These are phyloP conservation scores for Aratinga solstitialis DNA, from an alignment of 2,797 vertebrate genomes.

Conservation along the genomic window DNA sequence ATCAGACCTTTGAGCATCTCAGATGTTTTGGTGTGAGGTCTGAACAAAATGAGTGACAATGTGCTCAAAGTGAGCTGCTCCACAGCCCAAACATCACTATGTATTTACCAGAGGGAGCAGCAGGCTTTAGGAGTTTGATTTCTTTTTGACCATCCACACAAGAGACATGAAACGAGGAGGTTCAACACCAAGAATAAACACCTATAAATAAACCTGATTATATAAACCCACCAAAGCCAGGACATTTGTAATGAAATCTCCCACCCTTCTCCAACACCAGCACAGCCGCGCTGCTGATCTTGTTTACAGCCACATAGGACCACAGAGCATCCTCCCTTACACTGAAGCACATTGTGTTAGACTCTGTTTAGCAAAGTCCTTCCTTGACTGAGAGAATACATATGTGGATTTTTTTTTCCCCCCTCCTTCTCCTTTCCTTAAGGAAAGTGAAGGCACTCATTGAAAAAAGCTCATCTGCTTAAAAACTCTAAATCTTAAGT, in stretches of 20 bases:
- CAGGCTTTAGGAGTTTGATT: slow-evolving; percentile 18
- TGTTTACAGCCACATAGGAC: slow-evolving; percentile 14
- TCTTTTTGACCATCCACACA: background rate
- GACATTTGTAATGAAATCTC: background rate
- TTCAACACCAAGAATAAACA: slow-evolving; percentile 16
- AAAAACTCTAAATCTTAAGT: background rate
- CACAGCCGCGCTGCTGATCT: background rate
- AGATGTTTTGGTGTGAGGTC: background rate
- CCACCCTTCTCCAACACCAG: background rate
- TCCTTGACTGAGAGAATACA: background rate
- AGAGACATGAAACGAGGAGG: slow-evolving; percentile 14
- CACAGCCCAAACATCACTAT: background rate
- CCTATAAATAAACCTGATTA: slow-evolving; percentile 34
- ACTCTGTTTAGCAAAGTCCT: slow-evolving; percentile 19
- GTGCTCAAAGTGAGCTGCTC: background rate
- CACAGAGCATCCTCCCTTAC: background rate
- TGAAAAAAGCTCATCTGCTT: background rate
- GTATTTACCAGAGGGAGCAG: slow-evolving; percentile 6
- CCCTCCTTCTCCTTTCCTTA: background rate
- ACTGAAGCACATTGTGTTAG: background rate
- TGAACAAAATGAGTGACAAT: background rate
- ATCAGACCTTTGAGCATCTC: background rate
- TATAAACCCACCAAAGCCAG: slow-evolving; percentile 19
- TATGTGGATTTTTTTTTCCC: background rate
- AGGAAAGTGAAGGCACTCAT: background rate